Percentiles rank a stretch among this genome's conserved stretches.
Conservation (phyloP, 2,888 invertebrate genomes). For the Drepanosiphum platanoidis region DNA sequence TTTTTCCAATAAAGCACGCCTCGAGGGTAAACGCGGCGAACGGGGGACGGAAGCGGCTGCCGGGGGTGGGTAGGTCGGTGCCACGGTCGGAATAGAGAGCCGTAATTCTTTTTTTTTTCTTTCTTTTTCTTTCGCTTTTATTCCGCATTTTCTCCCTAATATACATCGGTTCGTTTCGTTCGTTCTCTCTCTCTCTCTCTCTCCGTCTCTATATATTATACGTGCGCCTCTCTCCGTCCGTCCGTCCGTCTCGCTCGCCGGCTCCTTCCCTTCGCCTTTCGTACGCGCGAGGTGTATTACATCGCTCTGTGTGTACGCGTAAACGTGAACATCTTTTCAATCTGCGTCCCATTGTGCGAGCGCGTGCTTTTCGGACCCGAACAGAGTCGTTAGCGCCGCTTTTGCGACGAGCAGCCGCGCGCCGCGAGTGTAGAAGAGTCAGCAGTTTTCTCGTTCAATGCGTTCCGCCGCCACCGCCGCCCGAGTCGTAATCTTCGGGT, state of each 20-base stretch:
- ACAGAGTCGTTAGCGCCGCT: constrained; percentile 56
- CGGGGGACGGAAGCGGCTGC: neutral
- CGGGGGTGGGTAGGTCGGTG: neutral
- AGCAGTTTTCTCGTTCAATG: constrained; percentile 54
- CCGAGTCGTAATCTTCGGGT: constrained; percentile 29
- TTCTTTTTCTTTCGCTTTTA: constrained; percentile 40
- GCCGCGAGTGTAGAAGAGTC: constrained; percentile 48
- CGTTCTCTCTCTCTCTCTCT: neutral
- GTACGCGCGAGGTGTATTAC: too few relatives aligned
- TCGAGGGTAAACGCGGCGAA: constrained; percentile 20
- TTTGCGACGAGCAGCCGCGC: constrained; percentile 3
- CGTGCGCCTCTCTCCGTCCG: too few relatives aligned
- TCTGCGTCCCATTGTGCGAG: constrained; percentile 55
- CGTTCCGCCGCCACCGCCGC: constrained; percentile 6
- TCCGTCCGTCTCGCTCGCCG: neutral
- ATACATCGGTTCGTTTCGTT: constrained; percentile 22
- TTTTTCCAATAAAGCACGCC: constrained; percentile 44
- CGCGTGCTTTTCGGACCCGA: constrained; percentile 53
- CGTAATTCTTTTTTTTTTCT: constrained; percentile 41
- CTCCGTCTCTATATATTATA: neutral
- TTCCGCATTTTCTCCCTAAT: constrained; percentile 56
- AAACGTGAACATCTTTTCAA: constrained; percentile 56
- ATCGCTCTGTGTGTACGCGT: neutral
- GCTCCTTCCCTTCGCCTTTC: too few relatives aligned
- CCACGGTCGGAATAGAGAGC: constrained; percentile 19